These are phyloP conservation scores for Simalia tracyae DNA, from an alignment of 2,797 vertebrate genomes.

Conservation along the genomic window DNA sequence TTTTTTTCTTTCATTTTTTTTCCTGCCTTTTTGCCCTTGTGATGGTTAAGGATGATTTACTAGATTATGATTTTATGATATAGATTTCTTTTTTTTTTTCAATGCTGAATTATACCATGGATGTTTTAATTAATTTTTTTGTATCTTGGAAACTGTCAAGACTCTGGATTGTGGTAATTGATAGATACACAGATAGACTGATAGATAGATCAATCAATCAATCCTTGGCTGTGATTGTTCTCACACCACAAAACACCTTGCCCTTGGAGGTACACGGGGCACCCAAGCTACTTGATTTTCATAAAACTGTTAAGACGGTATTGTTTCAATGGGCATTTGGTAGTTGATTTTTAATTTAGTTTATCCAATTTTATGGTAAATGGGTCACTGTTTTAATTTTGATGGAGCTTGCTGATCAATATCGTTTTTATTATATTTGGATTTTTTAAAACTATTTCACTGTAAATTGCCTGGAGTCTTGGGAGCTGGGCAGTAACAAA, in stretches of 20 bases:
- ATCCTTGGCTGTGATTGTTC: not conserved
- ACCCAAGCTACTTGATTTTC: not conserved
- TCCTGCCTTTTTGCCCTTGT: not conserved
- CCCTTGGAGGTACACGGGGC: not conserved
- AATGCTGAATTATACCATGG: not conserved
- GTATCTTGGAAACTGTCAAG: not conserved
- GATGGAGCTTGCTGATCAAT: not conserved
- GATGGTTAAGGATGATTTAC: not conserved
- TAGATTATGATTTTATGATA: not conserved
- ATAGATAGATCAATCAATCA: too few species aligned
- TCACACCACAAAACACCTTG: not conserved
- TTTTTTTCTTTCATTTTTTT: not conserved
- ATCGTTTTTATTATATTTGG: not conserved
- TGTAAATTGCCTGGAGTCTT: not conserved
- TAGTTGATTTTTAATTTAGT: not conserved
- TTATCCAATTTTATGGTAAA: not conserved
- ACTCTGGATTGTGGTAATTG: not conserved
- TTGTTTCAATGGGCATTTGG: not conserved
- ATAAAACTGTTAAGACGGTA: not conserved
- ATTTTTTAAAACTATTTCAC: not conserved
- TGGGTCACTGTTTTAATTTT: not conserved
- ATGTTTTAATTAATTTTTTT: not conserved
- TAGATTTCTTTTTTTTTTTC: not conserved
- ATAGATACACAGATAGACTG: too few species aligned
- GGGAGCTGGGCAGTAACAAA: not conserved